Base-by-base conservation (phyloP, 2,113 vertebrate genomes). In the Hylia prasina region DNA sequence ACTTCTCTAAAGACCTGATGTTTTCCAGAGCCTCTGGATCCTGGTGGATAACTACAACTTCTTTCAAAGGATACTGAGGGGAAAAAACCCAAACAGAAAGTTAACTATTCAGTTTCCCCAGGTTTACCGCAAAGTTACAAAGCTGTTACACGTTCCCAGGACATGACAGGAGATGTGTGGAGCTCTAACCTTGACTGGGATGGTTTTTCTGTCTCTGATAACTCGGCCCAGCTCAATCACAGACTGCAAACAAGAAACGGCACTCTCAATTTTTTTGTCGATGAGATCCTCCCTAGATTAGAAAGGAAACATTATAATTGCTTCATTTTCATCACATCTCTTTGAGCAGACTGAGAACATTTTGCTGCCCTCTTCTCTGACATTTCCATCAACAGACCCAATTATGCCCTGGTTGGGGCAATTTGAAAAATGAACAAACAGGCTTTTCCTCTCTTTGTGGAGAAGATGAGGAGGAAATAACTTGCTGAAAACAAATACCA, bases 141-240 rank as follows among this genome's bases (percentile, higher is more conserved):
- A 91, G 72, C 54, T 68, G 58, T 4, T 47, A 54, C 39, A 57
- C 44, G 9, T 76, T 88, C 57, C 73, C 58, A 61, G 64, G 33
- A 35, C 21, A 68, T 25, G 65, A 35, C 31, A 84, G 87, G 27
- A 78, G 78, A 54, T 37, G 15, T 58, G 45, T 66, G 58, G 64
- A 65, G 45, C 24, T 92, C 97, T 90, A 92, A 99, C 99, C 99
- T 99, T 99, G 92, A 99, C 98, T 22, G 99, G 99, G 89, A 99
- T 98, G 15, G 99, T 99, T 97, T 98, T 99, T 65, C 99, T 98
- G 98, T 99, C 99, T 94, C 99, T 97, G 95, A 99, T 99, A 95
- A 99, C 99, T 95, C 99, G 98, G 45, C 99, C 99, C 81, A 99
- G 98, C 97, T 99, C 99, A 93, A 99, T 99, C 97, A 99, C 98